These are phyloP conservation scores for Agrotis exclamationis DNA, from an alignment of 2,888 invertebrate genomes.

Conservation along the genomic window DNA sequence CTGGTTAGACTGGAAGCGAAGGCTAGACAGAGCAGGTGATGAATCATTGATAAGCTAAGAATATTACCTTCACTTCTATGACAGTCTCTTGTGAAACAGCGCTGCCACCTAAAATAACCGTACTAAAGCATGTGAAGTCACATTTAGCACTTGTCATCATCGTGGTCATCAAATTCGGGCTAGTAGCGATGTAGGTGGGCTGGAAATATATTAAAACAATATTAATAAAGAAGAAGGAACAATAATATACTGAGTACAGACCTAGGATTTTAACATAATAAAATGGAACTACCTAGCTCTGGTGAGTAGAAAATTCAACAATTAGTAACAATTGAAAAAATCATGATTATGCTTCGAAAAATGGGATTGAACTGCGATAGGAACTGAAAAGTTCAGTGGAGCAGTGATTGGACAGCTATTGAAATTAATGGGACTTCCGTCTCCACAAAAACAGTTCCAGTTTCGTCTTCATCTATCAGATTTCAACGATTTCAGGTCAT, in stretches of 20 bases:
- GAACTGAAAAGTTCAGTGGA: neutral
- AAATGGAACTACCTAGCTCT: neutral
- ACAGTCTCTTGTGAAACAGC: constrained; percentile 42
- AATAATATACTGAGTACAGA: neutral
- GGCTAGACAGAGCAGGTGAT: too few relatives aligned
- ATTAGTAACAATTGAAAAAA: neutral
- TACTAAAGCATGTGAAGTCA: constrained; percentile 62
- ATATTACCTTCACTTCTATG: constrained; percentile 56
- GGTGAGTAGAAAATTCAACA: neutral
- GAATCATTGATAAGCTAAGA: too few relatives aligned
- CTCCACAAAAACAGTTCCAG: neutral
- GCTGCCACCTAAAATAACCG: constrained; percentile 53
- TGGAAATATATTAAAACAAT: constrained; percentile 5
- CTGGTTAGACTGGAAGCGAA: too few relatives aligned
- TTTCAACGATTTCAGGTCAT: neutral
- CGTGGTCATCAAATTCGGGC: constrained; percentile 50
- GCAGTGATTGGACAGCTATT: too few relatives aligned
- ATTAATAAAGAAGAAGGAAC: too few relatives aligned
- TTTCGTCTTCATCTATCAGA: neutral
- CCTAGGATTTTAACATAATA: too few relatives aligned
- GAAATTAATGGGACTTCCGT: too few relatives aligned
- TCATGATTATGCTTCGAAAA: neutral
- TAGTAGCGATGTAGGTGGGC: constrained; percentile 35
- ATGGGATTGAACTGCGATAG: neutral
- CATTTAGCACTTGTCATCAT: constrained; percentile 46